phyloP scores from a whole-genome alignment of 1,140 invertebrate species.

The Drosophila lacertosa region DNA sequence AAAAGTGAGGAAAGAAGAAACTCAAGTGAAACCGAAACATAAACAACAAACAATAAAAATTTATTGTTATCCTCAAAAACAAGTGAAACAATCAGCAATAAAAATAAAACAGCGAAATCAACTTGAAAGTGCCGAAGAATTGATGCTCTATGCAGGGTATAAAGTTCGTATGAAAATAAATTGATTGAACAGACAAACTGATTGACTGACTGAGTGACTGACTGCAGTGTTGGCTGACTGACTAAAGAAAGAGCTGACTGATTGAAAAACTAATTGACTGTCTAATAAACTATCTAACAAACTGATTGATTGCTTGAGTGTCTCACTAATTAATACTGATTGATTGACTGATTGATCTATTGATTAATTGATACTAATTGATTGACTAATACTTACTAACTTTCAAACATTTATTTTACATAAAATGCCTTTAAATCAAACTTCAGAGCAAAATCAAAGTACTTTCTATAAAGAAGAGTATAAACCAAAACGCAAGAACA shows the following conservation, averaged over 20 bases:
- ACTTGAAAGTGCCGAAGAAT: background rate
- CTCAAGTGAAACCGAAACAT: constrained; percentile 38
- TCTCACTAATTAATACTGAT: background rate
- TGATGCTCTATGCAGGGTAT: constrained; percentile 9
- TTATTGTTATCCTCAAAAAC: constrained; percentile 74
- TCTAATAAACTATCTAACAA: too few relatives aligned
- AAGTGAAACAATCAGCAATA: constrained; percentile 80
- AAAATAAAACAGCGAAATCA: constrained; percentile 47
- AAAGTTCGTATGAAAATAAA: too few relatives aligned
- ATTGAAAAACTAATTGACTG: background rate
- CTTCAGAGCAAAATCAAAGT: background rate
- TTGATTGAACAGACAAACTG: background rate
- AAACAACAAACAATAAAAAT: constrained; percentile 70
- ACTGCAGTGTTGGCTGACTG: background rate
- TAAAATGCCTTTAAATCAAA: background rate
- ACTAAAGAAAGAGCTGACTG: too few relatives aligned
- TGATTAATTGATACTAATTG: background rate
- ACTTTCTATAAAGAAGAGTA: background rate
- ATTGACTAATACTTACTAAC: background rate
- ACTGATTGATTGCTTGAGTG: background rate
- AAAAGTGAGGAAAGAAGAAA: constrained; percentile 31
- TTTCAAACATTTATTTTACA: background rate
- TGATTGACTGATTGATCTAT: background rate
- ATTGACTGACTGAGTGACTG: background rate
- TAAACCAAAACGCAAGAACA: background rate